These are phyloP conservation scores for Marmota monax DNA, from an alignment of 2,113 vertebrate species.

Conservation along the genomic window DNA sequence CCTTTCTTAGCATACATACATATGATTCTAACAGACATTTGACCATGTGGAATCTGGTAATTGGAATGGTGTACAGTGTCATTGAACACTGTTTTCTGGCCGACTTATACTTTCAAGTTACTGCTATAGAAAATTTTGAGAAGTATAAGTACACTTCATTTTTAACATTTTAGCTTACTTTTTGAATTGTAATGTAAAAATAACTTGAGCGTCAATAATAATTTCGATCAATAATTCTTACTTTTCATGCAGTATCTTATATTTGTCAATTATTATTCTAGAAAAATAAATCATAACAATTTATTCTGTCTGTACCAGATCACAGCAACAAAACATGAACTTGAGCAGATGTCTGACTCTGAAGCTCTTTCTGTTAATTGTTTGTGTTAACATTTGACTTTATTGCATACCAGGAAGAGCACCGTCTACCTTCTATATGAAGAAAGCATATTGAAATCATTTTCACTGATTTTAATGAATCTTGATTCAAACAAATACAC, in stretches of 20 bases:
- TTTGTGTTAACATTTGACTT: background rate
- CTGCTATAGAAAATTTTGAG: background rate
- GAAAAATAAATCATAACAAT: background rate
- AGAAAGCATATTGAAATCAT: background rate
- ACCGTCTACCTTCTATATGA: background rate
- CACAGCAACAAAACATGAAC: background rate
- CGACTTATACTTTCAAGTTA: background rate
- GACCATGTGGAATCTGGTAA: background rate
- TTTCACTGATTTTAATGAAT: background rate
- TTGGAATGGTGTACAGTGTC: background rate
- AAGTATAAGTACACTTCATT: background rate
- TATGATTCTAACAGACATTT: background rate
- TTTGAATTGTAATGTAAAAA: conserved; percentile 8
- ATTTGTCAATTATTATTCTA: background rate
- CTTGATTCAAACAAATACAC: background rate
- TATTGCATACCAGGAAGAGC: background rate
- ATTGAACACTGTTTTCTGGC: background rate
- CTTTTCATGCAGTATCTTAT: background rate
- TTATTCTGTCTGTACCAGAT: background rate
- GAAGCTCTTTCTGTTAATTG: background rate
- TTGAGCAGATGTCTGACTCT: background rate
- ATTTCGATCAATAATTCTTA: conserved; percentile 23
- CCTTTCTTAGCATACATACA: background rate
- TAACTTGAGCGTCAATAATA: background rate
- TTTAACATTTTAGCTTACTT: conserved; percentile 12